These are phyloP conservation scores for Cyclura pinguis DNA, from an alignment of 2,797 vertebrate genomes.

Conservation along the genomic window DNA sequence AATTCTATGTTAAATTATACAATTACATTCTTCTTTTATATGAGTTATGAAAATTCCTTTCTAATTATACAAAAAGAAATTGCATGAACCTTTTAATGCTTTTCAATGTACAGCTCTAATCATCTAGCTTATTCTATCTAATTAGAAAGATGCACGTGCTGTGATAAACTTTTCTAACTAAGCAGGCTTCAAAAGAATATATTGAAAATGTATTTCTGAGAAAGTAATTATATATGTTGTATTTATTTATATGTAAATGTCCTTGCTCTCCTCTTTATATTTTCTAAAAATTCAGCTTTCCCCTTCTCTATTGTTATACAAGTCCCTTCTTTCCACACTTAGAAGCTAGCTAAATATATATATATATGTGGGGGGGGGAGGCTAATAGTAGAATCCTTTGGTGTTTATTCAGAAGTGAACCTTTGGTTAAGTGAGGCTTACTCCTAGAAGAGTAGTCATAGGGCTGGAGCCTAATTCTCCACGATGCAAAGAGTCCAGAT, in stretches of 20 bases:
- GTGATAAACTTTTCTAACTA: conserved; percentile 70
- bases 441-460: background rate
- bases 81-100: conserved; percentile 73
- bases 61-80: conserved; percentile 76
- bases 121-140: conserved; percentile 74
- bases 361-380: no score
- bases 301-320: conserved; percentile 38
- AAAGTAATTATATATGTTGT: conserved; percentile 63
- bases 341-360: background rate
- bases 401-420: background rate
- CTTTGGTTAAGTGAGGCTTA: background rate
- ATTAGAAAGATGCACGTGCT: conserved; percentile 70
- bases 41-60: conserved; percentile 79
- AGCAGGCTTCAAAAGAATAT: conserved; percentile 65
- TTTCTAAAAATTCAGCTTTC: conserved; percentile 49
- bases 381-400: background rate
- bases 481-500: background rate
- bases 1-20: conserved; percentile 84
- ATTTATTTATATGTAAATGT: conserved; percentile 49
- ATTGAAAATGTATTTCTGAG: conserved; percentile 66
- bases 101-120: conserved; percentile 71
- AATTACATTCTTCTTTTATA: conserved; percentile 82
- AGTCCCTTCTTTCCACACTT: background rate
- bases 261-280: background rate
- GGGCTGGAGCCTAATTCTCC: background rate